Evolutionary conservation across 2,888 invertebrate species (phyloP).

Genomic region (Polymixis flavicincta): DNA sequence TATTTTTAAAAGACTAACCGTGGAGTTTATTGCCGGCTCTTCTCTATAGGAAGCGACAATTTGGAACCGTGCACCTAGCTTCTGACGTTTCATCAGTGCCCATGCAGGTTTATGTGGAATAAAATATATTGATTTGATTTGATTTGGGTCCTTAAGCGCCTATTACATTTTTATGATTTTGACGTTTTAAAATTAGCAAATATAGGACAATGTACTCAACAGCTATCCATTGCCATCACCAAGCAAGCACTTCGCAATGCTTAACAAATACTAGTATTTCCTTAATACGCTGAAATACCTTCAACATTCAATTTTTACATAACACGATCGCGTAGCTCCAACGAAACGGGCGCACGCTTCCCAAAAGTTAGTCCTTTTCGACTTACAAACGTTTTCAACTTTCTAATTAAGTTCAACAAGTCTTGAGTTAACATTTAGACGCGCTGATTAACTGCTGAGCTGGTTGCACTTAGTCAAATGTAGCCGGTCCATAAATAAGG

Average conservation of each 20-base stretch:
- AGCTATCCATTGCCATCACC: not conserved
- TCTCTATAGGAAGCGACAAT: too few relatives aligned
- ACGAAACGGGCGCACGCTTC: conserved; percentile 65
- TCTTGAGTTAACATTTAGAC: conserved; percentile 86
- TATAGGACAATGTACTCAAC: not conserved
- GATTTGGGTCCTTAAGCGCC: too few relatives aligned
- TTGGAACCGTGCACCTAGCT: too few relatives aligned
- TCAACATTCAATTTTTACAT: conserved; percentile 47
- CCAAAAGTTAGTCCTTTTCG: conserved; percentile 70
- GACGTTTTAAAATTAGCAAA: not conserved
- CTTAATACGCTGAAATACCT: conserved; percentile 25
- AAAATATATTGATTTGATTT: too few relatives aligned
- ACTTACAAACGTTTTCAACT: conserved; percentile 81
- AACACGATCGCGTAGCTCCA: conserved; percentile 59
- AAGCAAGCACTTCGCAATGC: not conserved
- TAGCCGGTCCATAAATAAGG: conserved; percentile 60
- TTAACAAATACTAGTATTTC: not conserved
- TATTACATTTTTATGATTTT: not conserved
- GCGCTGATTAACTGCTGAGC: conserved; percentile 82
- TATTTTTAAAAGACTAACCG: too few relatives aligned
- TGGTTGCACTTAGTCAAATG: conserved; percentile 71
- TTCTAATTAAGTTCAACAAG: conserved; percentile 86
- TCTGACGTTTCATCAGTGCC: too few relatives aligned
- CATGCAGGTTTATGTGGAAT: too few relatives aligned
- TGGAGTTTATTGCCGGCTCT: too few relatives aligned